Percentiles rank a stretch among this genome's conserved stretches.
phyloP scores from a whole-genome alignment of 2,888 invertebrate genomes.

The Coecobrya sp. region DNA sequence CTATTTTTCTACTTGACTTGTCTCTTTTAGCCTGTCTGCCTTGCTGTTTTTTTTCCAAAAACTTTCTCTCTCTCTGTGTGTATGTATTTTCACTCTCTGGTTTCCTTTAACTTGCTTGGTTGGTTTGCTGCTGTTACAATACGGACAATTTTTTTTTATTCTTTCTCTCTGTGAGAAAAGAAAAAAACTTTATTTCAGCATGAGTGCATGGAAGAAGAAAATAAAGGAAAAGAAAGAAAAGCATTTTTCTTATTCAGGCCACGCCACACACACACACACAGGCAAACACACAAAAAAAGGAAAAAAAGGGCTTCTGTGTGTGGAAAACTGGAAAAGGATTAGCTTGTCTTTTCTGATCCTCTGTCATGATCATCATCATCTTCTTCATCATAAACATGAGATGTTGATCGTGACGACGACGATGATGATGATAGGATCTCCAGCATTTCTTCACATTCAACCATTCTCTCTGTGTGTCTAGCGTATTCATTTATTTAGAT shows the following conservation, averaged over 20 bases:
- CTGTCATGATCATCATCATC: constrained; percentile 49
- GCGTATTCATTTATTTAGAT: constrained; percentile 21
- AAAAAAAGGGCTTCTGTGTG: constrained; percentile 43
- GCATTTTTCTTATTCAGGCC: constrained; percentile 84
- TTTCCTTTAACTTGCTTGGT: constrained; percentile 6
- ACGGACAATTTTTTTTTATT: constrained; percentile 5
- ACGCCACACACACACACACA: constrained; percentile 60
- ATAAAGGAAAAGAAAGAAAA: constrained; percentile 37
- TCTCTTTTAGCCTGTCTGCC: constrained; percentile 41
- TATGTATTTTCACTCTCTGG: neutral
- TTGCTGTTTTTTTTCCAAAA: neutral
- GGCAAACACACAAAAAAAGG: constrained; percentile 51
- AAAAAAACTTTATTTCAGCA: constrained; percentile 76
- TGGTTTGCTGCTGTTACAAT: constrained; percentile 15
- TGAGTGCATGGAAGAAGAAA: constrained; percentile 59
- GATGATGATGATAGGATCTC: neutral
- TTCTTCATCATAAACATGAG: neutral
- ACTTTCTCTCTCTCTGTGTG: neutral
- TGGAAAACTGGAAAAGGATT: constrained; percentile 76
- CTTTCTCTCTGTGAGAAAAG: constrained; percentile 44
- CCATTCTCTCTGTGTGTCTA: neutral
- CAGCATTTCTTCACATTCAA: neutral
- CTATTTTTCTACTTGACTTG: constrained; percentile 74
- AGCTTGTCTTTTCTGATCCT: constrained; percentile 79
- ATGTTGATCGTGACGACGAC: neutral